phyloP scores from a whole-genome alignment of 1,140 invertebrate genomes.

The Caligus rogercresseyi region DNA sequence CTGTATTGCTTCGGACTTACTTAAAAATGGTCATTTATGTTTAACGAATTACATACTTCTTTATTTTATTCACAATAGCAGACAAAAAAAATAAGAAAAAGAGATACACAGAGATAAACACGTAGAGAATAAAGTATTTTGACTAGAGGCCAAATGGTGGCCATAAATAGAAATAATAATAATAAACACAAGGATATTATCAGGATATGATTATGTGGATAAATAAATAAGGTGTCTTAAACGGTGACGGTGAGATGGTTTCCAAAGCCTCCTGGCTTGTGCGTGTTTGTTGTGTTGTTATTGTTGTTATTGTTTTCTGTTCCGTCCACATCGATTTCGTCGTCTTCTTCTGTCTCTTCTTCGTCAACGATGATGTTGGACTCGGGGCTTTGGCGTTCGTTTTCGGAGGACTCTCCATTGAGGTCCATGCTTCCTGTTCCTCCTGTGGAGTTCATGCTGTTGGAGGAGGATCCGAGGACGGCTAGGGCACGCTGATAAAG shows the following conservation, averaged over 20 bases:
- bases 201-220: neutral
- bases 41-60: no score
- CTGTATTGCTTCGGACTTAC: no score
- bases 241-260: neutral
- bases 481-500: slow-evolving; percentile 10
- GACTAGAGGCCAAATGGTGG: neutral
- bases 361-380: neutral
- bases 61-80: neutral
- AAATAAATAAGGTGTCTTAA: neutral
- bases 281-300: neutral
- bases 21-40: no score
- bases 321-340: neutral
- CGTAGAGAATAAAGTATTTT: no score
- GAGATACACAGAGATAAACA: no score
- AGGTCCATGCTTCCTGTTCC: neutral
- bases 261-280: neutral
- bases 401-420: neutral
- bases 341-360: neutral
- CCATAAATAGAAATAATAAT: neutral
- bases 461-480: neutral
- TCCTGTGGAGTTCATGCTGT: neutral
- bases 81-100: neutral
- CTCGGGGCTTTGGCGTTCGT: neutral
- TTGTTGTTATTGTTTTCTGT: neutral
- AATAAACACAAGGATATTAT: neutral